phyloP scores from a whole-genome alignment of 2,113 vertebrate genomes.

The Centropus unirufus region DNA sequence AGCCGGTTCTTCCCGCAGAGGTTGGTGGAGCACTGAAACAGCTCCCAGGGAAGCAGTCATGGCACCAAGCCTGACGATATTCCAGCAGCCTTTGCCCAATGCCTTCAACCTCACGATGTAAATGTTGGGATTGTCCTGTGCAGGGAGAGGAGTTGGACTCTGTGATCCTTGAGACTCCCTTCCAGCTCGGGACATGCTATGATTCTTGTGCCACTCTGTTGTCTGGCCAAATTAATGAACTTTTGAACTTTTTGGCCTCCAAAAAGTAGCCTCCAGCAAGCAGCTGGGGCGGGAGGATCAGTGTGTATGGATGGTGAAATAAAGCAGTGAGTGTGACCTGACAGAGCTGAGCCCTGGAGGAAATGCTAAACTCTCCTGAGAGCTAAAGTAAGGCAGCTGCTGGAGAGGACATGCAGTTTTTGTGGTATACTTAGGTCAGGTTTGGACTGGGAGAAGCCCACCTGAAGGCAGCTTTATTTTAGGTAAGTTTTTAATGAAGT shows the following conservation, averaged over 20 bases:
- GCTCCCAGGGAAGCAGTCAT: no score
- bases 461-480: background rate
- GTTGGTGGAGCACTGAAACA: no score
- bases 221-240: background rate
- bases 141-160: no score
- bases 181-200: no score
- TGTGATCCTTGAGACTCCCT: no score
- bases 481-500: background rate
- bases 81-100: no score
- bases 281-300: background rate
- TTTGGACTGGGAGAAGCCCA: background rate
- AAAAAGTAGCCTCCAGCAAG: background rate
- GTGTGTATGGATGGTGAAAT: fast-evolving
- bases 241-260: fast-evolving
- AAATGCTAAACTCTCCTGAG: background rate
- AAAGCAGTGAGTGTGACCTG: fast-evolving
- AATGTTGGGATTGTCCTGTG: no score
- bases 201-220: background rate
- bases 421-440: background rate
- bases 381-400: background rate
- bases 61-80: no score
- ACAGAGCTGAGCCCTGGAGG: fast-evolving
- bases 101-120: no score
- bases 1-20: no score
- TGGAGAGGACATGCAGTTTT: background rate